A percentile compares a stretch with the other conserved stretches of the same genome.
Evolutionary conservation across 2,888 invertebrate genomes (phyloP).

Genomic region (Drosophila neonasuta): DNA sequence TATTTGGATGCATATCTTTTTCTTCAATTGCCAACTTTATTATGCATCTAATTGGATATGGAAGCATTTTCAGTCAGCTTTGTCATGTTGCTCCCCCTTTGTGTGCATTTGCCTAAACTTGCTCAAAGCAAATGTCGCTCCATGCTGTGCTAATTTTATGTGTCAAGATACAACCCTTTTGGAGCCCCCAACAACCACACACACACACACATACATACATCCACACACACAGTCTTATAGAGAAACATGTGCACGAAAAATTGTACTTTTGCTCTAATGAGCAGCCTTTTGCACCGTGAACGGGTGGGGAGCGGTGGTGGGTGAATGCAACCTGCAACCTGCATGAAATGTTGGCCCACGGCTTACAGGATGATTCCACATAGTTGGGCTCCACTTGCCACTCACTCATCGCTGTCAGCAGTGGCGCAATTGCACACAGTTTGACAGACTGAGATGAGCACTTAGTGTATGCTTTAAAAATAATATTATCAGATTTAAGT

Average conservation of each 20-base stretch:
- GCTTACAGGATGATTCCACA: conserved; percentile 33
- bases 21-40: conserved; percentile 15
- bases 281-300: conserved; percentile 33
- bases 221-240: conserved; percentile 5
- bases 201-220: conserved; percentile 15
- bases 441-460: conserved; percentile 5
- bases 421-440: conserved; percentile 13
- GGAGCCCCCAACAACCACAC: conserved; percentile 5
- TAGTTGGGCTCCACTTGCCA: conserved; percentile 8
- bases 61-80: conserved; percentile 37
- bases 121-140: conserved; percentile 36
- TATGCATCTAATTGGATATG: conserved; percentile 47
- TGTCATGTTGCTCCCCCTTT: conserved; percentile 24
- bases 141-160: conserved; percentile 54
- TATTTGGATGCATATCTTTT: background rate
- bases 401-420: background rate
- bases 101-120: conserved; percentile 47
- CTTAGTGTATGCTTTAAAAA: conserved; percentile 15
- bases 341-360: conserved; percentile 45
- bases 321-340: conserved; percentile 23
- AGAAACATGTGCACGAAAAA: conserved; percentile 30
- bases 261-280: conserved; percentile 61
- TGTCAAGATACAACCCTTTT: conserved; percentile 49
- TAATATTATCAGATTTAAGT: conserved; percentile 13
- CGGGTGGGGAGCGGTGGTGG: no score